These are phyloP conservation scores for Promerops cafer DNA, from an alignment of 2,113 vertebrate genomes.

Conservation along the genomic window DNA sequence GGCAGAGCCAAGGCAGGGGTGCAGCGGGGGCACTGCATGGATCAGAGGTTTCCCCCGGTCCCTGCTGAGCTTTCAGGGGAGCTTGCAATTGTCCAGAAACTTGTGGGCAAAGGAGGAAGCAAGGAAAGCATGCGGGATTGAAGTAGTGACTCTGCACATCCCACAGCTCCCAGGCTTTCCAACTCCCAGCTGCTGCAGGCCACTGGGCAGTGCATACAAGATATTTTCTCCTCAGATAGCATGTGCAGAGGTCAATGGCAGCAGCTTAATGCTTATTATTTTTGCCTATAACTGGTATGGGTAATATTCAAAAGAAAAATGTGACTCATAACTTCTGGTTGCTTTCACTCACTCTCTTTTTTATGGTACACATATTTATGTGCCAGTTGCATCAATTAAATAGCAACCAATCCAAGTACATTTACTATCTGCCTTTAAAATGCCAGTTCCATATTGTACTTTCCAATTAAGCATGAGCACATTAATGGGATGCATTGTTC, in stretches of 20 bases:
- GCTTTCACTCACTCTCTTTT: background rate
- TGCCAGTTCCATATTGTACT: constrained; percentile 59
- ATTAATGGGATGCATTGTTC: constrained; percentile 68
- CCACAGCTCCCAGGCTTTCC: background rate
- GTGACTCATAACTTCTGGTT: constrained; percentile 1
- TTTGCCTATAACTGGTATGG: background rate
- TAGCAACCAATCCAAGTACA: constrained; percentile 62
- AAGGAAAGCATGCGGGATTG: background rate
- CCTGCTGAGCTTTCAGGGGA: background rate
- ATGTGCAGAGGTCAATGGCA: background rate
- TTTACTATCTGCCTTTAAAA: constrained; percentile 70
- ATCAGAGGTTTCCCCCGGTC: background rate
- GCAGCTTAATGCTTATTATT: background rate
- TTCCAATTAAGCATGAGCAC: constrained; percentile 63
- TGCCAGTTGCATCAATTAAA: constrained; percentile 67
- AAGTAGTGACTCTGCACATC: accelerated
- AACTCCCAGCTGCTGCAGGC: background rate
- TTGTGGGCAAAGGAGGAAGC: background rate
- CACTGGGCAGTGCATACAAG: background rate
- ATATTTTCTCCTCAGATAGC: background rate
- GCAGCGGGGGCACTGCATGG: background rate
- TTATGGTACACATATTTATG: constrained; percentile 1
- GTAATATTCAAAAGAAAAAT: constrained; percentile 33
- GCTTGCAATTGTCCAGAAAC: accelerated
- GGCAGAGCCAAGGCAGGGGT: background rate